Conservation (phyloP, 2,113 vertebrate genomes). For the Ornithorhynchus anatinus region DNA sequence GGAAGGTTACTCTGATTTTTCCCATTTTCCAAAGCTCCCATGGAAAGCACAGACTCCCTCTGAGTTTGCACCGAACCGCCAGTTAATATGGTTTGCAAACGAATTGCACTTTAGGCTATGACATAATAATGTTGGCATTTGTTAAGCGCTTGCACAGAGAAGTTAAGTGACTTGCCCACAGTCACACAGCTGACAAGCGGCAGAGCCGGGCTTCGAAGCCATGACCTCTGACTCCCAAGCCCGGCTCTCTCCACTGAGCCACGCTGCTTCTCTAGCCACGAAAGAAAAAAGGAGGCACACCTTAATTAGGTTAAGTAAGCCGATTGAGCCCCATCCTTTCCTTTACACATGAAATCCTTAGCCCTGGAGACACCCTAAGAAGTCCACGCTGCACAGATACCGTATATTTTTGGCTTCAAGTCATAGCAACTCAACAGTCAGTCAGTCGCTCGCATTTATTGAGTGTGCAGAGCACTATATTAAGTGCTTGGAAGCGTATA, state of each 20-base stretch:
- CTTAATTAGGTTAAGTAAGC: conserved; percentile 62
- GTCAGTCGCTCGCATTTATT: too few species aligned
- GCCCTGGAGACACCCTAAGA: not conserved
- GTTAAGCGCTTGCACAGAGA: too few species aligned
- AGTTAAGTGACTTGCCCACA: too few species aligned
- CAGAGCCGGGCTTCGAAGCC: too few species aligned
- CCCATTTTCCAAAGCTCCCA: not conserved
- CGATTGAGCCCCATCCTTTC: conserved; percentile 56
- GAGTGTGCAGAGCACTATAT: too few species aligned
- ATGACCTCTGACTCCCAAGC: too few species aligned
- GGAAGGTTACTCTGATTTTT: not conserved
- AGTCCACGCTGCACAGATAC: conserved; percentile 37
- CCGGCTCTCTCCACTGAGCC: too few species aligned
- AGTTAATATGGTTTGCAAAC: conserved; percentile 29
- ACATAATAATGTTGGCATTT: too few species aligned
- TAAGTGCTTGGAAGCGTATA: too few species aligned
- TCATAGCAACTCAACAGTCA: too few species aligned
- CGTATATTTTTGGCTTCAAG: conserved; percentile 5
- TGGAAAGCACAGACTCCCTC: conserved; percentile 23
- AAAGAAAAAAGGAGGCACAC: conserved; percentile 39
- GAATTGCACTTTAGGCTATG: conserved; percentile 26
- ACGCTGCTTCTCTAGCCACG: too few species aligned
- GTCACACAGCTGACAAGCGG: too few species aligned
- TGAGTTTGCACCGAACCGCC: not conserved
- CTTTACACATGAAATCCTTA: conserved; percentile 48